phyloP scores from a whole-genome alignment of 2,797 vertebrate genomes.

The Melanotaenia maccullochi region DNA sequence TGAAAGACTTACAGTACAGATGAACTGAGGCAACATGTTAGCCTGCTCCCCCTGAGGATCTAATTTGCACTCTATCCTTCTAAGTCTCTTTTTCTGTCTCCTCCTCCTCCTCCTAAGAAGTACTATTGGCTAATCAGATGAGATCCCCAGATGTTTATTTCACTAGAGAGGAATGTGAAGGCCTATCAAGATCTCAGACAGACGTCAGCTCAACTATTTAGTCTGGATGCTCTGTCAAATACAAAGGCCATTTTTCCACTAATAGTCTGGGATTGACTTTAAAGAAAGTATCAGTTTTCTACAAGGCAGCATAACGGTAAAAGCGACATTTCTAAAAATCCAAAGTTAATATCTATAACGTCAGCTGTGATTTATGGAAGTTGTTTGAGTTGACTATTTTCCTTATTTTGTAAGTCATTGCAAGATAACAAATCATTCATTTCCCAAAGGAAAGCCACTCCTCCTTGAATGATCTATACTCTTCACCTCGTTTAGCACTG shows the following conservation, averaged over 20 bases:
- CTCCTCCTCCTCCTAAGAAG: conserved; percentile 39
- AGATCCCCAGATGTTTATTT: conserved; percentile 67
- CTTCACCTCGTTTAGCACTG: conserved; percentile 37
- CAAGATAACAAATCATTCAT: conserved; percentile 62
- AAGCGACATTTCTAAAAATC: not conserved
- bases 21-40: conserved; percentile 63
- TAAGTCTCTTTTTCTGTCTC: conserved; percentile 35
- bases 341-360: not conserved
- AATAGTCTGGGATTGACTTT: conserved; percentile 18
- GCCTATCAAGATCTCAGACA: conserved; percentile 55
- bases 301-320: conserved; percentile 5
- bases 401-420: conserved; percentile 54
- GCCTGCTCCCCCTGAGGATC: conserved; percentile 53
- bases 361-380: conserved; percentile 48
- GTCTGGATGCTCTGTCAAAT: conserved; percentile 36
- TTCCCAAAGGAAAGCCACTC: conserved; percentile 45
- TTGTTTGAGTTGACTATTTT: conserved; percentile 48
- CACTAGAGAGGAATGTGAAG: conserved; percentile 62
- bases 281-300: conserved; percentile 21
- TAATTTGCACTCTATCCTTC: conserved; percentile 66
- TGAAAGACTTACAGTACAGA: conserved; percentile 54
- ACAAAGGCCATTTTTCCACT: conserved; percentile 17
- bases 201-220: conserved; percentile 52
- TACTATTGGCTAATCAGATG: conserved; percentile 49
- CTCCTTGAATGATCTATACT: conserved; percentile 33